A percentile compares a stretch with the other conserved stretches of the same genome.
These are phyloP conservation scores for Anadara kagoshimensis DNA, from an alignment of 1,140 invertebrate genomes.

Conservation along the genomic window DNA sequence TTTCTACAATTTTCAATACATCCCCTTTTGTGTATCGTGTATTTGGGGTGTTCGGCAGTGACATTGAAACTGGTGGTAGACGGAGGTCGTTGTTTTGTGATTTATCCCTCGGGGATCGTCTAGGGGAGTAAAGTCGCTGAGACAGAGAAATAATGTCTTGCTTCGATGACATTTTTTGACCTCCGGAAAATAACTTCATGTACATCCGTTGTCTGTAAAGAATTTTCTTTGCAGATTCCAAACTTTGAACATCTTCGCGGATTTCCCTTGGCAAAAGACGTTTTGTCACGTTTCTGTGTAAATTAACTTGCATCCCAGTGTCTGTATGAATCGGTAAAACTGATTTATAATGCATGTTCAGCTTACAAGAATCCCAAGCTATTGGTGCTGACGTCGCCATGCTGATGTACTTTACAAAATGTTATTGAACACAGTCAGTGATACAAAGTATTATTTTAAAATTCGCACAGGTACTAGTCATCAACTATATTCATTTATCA, in stretches of 20 bases:
- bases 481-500: no score
- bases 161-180: background rate
- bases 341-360: constrained; percentile 38
- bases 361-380: constrained; percentile 23
- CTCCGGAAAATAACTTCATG: constrained; percentile 12
- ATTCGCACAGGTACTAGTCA: no score
- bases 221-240: constrained; percentile 36
- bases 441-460: no score
- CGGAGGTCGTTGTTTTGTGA: background rate
- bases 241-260: constrained; percentile 28
- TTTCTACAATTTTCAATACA: constrained; percentile 41
- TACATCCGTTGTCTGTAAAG: constrained; percentile 36
- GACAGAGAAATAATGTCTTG: constrained; percentile 14
- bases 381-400: constrained; percentile 17
- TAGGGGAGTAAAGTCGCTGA: constrained; percentile 4
- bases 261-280: constrained; percentile 33
- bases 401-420: no score
- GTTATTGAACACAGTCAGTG: no score
- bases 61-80: background rate
- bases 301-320: constrained; percentile 28
- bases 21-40: constrained; percentile 42
- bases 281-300: constrained; percentile 35
- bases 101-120: background rate
- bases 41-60: constrained; percentile 22
- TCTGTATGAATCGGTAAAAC: constrained; percentile 20